Evolutionary conservation across 1,140 invertebrate genomes (phyloP).

Genomic region (Neuroterus valhalla): DNA sequence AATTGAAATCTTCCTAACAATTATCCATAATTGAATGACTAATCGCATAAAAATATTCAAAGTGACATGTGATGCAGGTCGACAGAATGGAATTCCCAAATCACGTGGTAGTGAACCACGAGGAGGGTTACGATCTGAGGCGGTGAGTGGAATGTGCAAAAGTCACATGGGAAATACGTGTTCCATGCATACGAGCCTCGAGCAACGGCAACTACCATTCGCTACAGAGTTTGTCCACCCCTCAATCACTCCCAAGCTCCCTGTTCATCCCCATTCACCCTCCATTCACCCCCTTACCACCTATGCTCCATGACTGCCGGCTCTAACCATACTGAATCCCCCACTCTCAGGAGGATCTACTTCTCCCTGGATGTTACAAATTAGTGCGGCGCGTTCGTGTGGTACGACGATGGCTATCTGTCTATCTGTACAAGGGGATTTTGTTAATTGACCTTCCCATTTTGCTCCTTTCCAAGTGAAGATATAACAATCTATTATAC

Average conservation of each 20-base stretch:
- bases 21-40: conserved; percentile 2
- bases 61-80: conserved; percentile 21
- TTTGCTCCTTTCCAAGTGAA: conserved; percentile 19
- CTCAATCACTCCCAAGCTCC: conserved; percentile 25
- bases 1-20: not conserved
- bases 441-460: conserved; percentile 25
- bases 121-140: conserved; percentile 19
- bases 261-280: conserved; percentile 17
- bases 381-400: conserved; percentile 24
- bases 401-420: conserved; percentile 20
- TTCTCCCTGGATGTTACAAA: conserved; percentile 25
- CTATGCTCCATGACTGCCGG: conserved; percentile 18
- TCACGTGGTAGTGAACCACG: conserved; percentile 17
- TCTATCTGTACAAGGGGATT: conserved; percentile 28
- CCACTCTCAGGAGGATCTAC: conserved; percentile 2
- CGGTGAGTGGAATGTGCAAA: conserved; percentile 23
- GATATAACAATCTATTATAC: conserved; percentile 18
- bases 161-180: conserved; percentile 29
- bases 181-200: conserved; percentile 22
- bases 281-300: not conserved
- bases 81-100: conserved; percentile 9
- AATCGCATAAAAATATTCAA: conserved; percentile 25
- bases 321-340: conserved; percentile 25
- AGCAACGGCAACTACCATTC: not conserved
- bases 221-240: conserved; percentile 24